phyloP scores from a whole-genome alignment of 2,888 invertebrate genomes.

The Acanthosepion esculentum region DNA sequence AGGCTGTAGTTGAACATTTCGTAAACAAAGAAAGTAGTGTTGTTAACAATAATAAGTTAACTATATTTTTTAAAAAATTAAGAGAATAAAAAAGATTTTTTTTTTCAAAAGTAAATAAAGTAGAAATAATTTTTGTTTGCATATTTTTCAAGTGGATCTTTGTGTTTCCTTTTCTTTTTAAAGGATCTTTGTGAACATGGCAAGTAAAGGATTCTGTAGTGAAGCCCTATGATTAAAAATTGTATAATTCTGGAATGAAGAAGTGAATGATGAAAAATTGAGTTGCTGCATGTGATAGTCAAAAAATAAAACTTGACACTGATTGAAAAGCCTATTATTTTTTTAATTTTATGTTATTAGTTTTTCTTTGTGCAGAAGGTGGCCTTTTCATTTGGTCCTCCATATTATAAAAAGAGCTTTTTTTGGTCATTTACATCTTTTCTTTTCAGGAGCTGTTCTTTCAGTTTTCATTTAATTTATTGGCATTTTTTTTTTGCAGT shows the following conservation, averaged over 20 bases:
- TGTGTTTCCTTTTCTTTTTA: too few species aligned
- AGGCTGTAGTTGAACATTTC: not conserved
- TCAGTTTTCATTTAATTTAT: too few species aligned
- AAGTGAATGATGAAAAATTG: not conserved
- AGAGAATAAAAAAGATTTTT: not conserved
- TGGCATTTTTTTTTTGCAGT: too few species aligned
- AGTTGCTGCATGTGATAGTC: not conserved
- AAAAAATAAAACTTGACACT: not conserved
- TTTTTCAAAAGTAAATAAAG: not conserved
- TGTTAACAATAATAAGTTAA: not conserved
- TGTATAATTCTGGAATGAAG: conserved; percentile 33
- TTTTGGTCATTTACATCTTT: too few species aligned
- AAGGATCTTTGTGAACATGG: not conserved
- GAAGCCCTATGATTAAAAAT: conserved; percentile 33
- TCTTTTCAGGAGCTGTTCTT: too few species aligned
- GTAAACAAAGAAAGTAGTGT: not conserved
- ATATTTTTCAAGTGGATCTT: too few species aligned
- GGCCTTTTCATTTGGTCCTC: too few species aligned
- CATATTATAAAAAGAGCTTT: too few species aligned
- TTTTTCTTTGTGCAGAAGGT: too few species aligned
- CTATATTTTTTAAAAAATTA: not conserved
- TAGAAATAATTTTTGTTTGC: not conserved
- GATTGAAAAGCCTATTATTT: not conserved
- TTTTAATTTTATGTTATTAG: too few species aligned
- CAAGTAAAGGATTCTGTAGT: conserved; percentile 8